Evolutionary conservation across 2,797 vertebrate species (phyloP).

Genomic region (Rhadinocentrus ornatus): DNA sequence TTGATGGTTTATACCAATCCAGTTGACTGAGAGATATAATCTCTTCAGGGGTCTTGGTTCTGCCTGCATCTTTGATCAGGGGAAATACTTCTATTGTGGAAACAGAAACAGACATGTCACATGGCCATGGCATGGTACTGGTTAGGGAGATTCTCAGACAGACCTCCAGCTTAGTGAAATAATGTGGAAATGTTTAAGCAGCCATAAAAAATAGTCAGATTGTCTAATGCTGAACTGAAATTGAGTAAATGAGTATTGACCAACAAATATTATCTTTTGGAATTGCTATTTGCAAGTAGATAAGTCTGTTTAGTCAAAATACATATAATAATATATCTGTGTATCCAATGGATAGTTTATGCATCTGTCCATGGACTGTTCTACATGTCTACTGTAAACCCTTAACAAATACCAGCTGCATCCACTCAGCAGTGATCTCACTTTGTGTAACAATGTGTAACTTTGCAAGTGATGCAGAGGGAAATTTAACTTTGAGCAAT

Average conservation of each 20-base stretch:
- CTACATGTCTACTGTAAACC: background rate
- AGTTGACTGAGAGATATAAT: background rate
- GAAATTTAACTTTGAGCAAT: background rate
- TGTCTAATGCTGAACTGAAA: background rate
- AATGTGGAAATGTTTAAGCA: background rate
- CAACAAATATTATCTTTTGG: background rate
- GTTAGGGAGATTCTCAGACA: background rate
- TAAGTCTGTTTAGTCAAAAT: too few relatives aligned
- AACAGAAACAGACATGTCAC: background rate
- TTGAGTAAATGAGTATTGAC: too few relatives aligned
- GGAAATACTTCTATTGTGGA: background rate
- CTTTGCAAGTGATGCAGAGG: background rate
- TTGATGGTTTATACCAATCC: background rate
- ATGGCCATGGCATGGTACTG: background rate
- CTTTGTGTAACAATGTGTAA: background rate
- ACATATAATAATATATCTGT: too few relatives aligned
- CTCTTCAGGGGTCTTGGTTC: background rate
- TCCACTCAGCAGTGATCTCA: too few relatives aligned
- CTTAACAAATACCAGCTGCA: too few relatives aligned
- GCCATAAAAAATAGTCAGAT: background rate
- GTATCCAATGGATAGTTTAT: background rate
- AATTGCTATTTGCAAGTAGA: background rate
- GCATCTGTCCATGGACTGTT: background rate
- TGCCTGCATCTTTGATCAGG: background rate
- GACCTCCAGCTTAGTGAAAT: background rate